phyloP scores from a whole-genome alignment of 2,888 invertebrate genomes.

The Podabrus alpinus region DNA sequence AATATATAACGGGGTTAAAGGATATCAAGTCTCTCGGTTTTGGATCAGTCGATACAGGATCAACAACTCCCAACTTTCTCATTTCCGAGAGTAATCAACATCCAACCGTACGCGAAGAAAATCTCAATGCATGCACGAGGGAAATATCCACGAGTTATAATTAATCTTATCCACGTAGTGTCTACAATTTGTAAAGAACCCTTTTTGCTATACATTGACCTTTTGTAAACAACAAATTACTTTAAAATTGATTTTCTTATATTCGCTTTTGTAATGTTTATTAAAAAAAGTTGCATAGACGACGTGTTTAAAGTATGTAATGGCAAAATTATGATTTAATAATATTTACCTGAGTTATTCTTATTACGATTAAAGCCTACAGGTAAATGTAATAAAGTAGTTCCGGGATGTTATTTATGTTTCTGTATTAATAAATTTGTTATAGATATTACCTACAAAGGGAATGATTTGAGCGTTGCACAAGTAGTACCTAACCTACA shows the following conservation, averaged over 20 bases:
- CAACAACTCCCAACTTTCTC: slow-evolving; percentile 33
- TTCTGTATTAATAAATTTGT: neutral
- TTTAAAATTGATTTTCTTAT: neutral
- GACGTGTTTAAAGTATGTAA: neutral
- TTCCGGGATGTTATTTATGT: too few species aligned
- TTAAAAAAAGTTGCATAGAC: neutral
- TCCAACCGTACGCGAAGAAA: slow-evolving; percentile 30
- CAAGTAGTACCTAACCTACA: too few species aligned
- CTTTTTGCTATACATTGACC: slow-evolving; percentile 7
- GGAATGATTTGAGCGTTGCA: too few species aligned
- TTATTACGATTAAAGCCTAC: neutral
- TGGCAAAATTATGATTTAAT: neutral
- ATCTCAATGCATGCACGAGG: slow-evolving; percentile 32
- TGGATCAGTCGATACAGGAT: slow-evolving; percentile 33
- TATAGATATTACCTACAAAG: neutral
- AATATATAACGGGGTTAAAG: slow-evolving; percentile 20
- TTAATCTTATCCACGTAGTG: slow-evolving; percentile 28
- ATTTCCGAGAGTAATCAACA: slow-evolving; percentile 34
- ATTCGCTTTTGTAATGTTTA: neutral
- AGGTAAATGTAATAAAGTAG: neutral
- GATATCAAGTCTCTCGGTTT: slow-evolving; percentile 30
- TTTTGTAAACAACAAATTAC: neutral
- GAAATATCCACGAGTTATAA: slow-evolving; percentile 29
- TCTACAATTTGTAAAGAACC: slow-evolving; percentile 17
- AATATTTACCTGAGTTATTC: neutral